Evolutionary conservation across 2,888 invertebrate genomes (phyloP).

Genomic region (Hermaeophaga mercurialis): DNA sequence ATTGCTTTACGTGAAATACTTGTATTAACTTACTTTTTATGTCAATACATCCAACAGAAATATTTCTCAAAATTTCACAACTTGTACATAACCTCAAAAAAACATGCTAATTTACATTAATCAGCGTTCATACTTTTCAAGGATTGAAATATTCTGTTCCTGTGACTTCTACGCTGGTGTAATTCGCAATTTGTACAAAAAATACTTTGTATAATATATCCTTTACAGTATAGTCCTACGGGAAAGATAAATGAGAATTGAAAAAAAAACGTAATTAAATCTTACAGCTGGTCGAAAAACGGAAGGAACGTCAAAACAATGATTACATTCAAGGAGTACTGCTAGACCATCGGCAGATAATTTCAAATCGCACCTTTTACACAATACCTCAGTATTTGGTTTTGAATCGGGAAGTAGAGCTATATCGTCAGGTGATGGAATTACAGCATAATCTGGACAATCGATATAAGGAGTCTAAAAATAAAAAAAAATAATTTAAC

Average conservation of each 20-base stretch:
- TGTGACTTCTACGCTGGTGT: constrained; percentile 6
- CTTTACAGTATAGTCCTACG: constrained; percentile 45
- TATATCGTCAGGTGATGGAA: constrained; percentile 30
- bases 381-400: constrained; percentile 37
- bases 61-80: constrained; percentile 9
- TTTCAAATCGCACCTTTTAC: constrained; percentile 52
- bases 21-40: neutral
- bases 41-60: neutral
- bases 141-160: constrained; percentile 15
- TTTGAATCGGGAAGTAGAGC: constrained; percentile 27
- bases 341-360: constrained; percentile 46
- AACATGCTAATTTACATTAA: neutral
- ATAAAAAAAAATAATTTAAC: constrained; percentile 6
- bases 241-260: constrained; percentile 26
- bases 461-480: constrained; percentile 36
- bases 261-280: constrained; percentile 16
- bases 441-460: constrained; percentile 36
- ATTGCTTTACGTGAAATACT: too few species aligned
- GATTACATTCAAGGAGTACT: constrained; percentile 50
- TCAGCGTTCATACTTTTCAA: constrained; percentile 1
- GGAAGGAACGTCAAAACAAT: constrained; percentile 47
- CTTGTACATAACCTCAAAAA: constrained; percentile 24
- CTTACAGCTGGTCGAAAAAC: constrained; percentile 33
- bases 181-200: constrained; percentile 19
- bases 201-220: constrained; percentile 42